Percentiles rank a stretch among this genome's conserved stretches.
phyloP scores from a whole-genome alignment of 2,888 invertebrate species.

The Lasioglossum villosulum region DNA sequence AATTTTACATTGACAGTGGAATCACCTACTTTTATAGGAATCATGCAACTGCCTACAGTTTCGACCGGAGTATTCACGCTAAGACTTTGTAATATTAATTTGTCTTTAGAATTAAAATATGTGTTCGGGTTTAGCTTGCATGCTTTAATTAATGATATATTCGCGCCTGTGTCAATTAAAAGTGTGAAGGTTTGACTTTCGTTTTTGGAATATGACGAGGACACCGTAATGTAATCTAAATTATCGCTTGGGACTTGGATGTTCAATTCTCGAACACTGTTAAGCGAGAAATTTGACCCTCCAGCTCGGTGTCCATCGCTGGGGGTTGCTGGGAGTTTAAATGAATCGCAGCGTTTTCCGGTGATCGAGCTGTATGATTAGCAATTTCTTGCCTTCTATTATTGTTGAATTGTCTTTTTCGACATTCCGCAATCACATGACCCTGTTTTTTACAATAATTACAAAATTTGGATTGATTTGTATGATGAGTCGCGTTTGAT shows the following conservation, averaged over 20 bases:
- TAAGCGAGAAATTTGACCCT: neutral
- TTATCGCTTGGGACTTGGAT: neutral
- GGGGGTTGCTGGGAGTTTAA: conserved; percentile 24
- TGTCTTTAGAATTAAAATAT: neutral
- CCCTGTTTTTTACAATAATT: conserved; percentile 34
- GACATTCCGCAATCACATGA: conserved; percentile 18
- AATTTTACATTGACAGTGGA: neutral
- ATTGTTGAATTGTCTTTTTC: conserved; percentile 21
- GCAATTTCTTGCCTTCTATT: neutral
- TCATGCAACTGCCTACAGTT: neutral
- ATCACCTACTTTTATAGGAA: neutral
- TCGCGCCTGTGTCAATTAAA: neutral
- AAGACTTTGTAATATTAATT: neutral
- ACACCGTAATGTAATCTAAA: conserved; percentile 4
- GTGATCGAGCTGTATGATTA: neutral
- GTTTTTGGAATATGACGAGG: neutral
- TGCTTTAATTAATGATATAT: conserved; percentile 11
- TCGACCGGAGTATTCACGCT: neutral
- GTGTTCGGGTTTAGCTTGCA: neutral
- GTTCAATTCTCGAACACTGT: conserved; percentile 30
- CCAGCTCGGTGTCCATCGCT: conserved; percentile 4
- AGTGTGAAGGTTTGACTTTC: neutral
- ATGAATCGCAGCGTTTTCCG: conserved; percentile 8
- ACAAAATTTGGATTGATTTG: neutral
- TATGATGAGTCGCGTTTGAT: neutral